Evolutionary conservation across 2,797 vertebrate genomes (phyloP), one percentile per base, ranked within the genome.

Genomic region (Acanthis flammea): DNA sequence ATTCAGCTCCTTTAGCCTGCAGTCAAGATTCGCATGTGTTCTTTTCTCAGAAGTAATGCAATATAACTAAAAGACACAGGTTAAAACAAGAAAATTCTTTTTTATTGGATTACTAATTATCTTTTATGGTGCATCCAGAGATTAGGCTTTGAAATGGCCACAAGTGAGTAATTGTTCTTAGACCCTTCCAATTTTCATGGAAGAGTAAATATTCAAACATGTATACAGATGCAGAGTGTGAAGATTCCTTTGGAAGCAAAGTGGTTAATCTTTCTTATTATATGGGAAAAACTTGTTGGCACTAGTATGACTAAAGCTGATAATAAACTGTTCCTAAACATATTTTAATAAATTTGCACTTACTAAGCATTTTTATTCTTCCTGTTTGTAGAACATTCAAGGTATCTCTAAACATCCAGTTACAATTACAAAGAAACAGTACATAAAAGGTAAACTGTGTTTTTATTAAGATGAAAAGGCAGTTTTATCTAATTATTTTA

Each of bases 391-490:
- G 99, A 99, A 99, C 90, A 99, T 99, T 95, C 99, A 99, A 97
- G 98, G 98, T 47, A 97, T 99, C 88, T 99, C 99, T 39, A 99
- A 98, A 89, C 98, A 99, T 86, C 98, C 99, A 14, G 95, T 99
- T 84, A 98, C 97, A 75, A 97, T 99, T 93, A 94, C 92, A 75
- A 98, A 95, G 97, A 98, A 97, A 92, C 98, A 97, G 60, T 89
- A 94, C 77, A 70, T 98, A 78, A 97, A 97, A 98, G 99, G 99
- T 99, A 98, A 97, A 70, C 4, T 58, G 4, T 48, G 28, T 58
- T 89, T 85, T 80, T 68, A 58, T 68, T 77, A 68, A 75, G 22
- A 31, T 39, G 19, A 70, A 57, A 84, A 78, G 11, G 6, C 30
- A 30, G 14, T 48, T 77, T 87, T 61, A 37, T 82, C 14, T 73